Evolutionary conservation across 2,888 invertebrate species (phyloP), one percentile per base, ranked within the genome.

Genomic region (Smittia sp.): DNA sequence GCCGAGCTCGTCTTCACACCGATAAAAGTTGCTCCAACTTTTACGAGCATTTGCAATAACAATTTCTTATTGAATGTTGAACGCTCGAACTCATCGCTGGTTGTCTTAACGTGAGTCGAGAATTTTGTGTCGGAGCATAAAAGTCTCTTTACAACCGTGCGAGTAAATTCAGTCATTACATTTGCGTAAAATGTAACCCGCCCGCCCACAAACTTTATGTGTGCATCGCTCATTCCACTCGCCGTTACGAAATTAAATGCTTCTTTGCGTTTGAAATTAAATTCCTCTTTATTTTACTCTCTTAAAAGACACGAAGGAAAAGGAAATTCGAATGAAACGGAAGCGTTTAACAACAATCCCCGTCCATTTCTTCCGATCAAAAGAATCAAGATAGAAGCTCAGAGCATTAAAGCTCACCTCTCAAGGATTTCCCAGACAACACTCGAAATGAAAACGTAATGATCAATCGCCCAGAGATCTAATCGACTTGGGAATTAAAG

Each of bases 51-150:
- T 63, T 27, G 63, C 63, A n/a, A 63, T 63, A 63, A 63, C 25
- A 63, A 63, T 63, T 63, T 63, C 22, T 63, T 63, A 63, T 63
- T 63, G 63, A 63, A 63, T 63, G 63, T 63, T 22, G 58, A 58
- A 58, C 18, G 58, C 46, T 32, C 46, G 4, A 46, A n/a, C 46
- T 46, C 46, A 15, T 46, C 46, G 46, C 15, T 46, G 20, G 7
- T 24, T 68, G 13, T n/a, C 46, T 20, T 41, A 63, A n/a, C 24
- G 62, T 7, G 25, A 66, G 32, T n/a, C 7, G 25, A 63, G 27
- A 63, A 13, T 13, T 66, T 66, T 66, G 18, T 9, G 66, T 3
- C 22, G 38, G 25, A 66, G 13, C 58, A 22, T 58, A 58, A 58
- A 58, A 58, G 20, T 46, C 11, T 4, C 7, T 63, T 63, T 63